A percentile compares a stretch with the other conserved stretches of the same genome.
Conservation (phyloP, 2,797 vertebrate genomes). For the Characodon lateralis region DNA sequence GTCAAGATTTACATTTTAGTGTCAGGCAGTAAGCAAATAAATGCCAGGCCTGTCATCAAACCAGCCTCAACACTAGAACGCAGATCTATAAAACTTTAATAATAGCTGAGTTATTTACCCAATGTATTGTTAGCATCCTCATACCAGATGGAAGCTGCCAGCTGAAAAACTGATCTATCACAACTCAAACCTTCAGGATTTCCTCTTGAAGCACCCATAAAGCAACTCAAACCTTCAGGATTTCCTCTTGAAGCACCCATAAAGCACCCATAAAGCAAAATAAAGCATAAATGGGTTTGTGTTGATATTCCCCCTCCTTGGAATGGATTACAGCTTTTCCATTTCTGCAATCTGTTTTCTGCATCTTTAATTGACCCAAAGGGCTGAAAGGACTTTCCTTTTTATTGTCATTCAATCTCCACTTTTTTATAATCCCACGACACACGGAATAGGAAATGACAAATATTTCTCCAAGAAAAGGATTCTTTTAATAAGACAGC, state of each 20-base stretch:
- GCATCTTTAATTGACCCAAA: conserved; percentile 14
- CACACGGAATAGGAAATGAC: neutral
- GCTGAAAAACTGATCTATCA: conserved; percentile 43
- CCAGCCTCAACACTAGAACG: conserved; percentile 19
- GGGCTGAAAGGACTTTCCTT: conserved; percentile 10
- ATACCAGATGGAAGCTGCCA: conserved; percentile 46
- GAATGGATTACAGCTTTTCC: conserved; percentile 46
- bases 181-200: conserved; percentile 42
- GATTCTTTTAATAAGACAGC: neutral
- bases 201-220: conserved; percentile 44
- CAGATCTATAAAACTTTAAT: conserved; percentile 30
- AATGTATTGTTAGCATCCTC: conserved; percentile 42
- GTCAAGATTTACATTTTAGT: conserved; percentile 28
- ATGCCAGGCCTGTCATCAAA: conserved; percentile 41
- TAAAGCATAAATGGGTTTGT: too few relatives aligned
- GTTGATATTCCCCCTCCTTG: conserved; percentile 33
- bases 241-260: conserved; percentile 46
- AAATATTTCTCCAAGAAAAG: neutral
- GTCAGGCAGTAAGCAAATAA: conserved; percentile 29
- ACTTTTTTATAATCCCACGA: neutral
- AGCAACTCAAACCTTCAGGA: conserved; percentile 35
- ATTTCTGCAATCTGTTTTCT: conserved; percentile 19
- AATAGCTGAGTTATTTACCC: conserved; percentile 23
- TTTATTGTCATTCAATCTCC: conserved; percentile 11
- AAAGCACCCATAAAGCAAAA: too few relatives aligned